Conservation (phyloP, 2,797 vertebrate genomes). For the Clarias platycephalus region DNA sequence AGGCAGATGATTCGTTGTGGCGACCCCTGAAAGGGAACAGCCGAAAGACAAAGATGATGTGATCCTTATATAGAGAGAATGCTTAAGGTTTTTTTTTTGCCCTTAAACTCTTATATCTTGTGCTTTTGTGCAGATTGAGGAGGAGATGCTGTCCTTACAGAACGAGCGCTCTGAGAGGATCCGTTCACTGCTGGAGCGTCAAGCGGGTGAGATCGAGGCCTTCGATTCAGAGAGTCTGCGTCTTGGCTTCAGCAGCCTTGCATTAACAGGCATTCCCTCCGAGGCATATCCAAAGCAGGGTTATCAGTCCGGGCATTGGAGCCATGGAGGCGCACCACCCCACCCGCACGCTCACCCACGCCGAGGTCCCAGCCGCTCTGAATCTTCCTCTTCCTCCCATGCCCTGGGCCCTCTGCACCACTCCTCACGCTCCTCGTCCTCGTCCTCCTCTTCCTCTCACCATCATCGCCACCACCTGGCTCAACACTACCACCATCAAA, state of each 20-base stretch:
- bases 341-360: conserved; percentile 80
- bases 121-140: conserved; percentile 78
- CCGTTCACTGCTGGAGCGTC: conserved; percentile 85
- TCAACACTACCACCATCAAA: conserved; percentile 78
- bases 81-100: neutral
- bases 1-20: too few species aligned
- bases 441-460: conserved; percentile 76
- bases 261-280: conserved; percentile 82
- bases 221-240: conserved; percentile 90
- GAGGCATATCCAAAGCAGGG: conserved; percentile 86
- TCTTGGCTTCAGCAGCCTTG: conserved; percentile 88
- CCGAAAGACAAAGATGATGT: neutral
- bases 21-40: too few species aligned
- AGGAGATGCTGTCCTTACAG: conserved; percentile 90
- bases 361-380: conserved; percentile 73
- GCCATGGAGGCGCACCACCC: conserved; percentile 73
- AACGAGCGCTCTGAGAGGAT: conserved; percentile 90
- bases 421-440: conserved; percentile 74
- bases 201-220: conserved; percentile 87
- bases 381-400: conserved; percentile 68
- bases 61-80: neutral
- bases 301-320: conserved; percentile 86
- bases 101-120: neutral
- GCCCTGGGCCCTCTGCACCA: conserved; percentile 64
- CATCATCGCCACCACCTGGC: conserved; percentile 81